Evolutionary conservation across 2,113 vertebrate genomes (phyloP), one percentile per base, ranked within the genome.

Genomic region (Myotis brandtii): DNA sequence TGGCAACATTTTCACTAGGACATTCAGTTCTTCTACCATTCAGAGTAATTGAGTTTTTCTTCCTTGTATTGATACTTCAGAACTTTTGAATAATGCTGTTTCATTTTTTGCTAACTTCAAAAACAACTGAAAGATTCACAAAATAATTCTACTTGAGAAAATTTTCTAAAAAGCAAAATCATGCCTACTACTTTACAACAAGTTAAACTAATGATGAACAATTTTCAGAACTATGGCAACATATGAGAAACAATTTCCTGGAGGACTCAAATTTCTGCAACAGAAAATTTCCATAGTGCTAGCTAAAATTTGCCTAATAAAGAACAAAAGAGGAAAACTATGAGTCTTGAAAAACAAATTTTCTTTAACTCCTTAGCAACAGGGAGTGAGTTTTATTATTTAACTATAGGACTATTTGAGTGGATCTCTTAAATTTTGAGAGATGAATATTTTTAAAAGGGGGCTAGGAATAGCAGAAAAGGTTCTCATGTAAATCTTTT

Each of bases 131-230:
- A 87, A 96, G 40, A 69, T 30, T 70, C 69, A 84, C 32, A 86
- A 86, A 86, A 75, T 73, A 89, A 76, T 84, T 59, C 7, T 81
- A 91, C 54, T 70, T 86, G 93, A 91, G 64, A 70, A 93, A 80
- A 90, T 67, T 90, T 90, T 77, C 50, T 92, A 82, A 94, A 77
- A 93, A 62, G n/a, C 21, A 77, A 79, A 95, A 88, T 82, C 72
- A 86, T 73, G 23, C 72, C 73, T 70, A 32, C 46, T 80, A 70
- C 52, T 92, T 96, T 83, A 69, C 46, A 77, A 85, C 85, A 86
- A 82, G 67, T 91, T 95, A 72, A 95, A 67, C 59, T 92, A 95
- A 75, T 91, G 88, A 91, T 85, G 59, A 92, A 56, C 72, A 95
- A 85, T 95, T 94, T 96, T 25, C 30, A 69, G 43, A 83, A 96